Evolutionary conservation across 2,797 vertebrate genomes (phyloP), one percentile per base, ranked within the genome.

Genomic region (Pristis pectinata): DNA sequence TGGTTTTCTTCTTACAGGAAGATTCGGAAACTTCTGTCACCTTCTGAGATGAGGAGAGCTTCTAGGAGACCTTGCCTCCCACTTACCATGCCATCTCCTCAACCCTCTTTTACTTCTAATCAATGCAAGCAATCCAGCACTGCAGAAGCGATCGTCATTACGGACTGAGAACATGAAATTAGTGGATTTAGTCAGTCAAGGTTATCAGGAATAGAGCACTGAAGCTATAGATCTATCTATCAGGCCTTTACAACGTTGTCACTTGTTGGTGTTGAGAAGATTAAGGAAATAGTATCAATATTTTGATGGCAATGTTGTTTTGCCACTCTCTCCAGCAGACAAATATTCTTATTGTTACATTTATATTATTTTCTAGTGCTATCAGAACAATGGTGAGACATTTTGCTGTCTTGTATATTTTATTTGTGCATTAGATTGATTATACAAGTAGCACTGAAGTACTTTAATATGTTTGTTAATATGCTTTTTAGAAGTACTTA

Each of bases 1-100:
- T 74, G 92, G n/a, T 94, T 94, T 95, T 95, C 94, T 95, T 80
- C 94, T 76, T 96, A 24, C 96, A 98, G 98, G 98, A 98, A 97
- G 97, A 97, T 98, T 96, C 97, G 98, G 95, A 98, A 98, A 96
- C 96, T 98, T 97, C 98, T 98, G 96, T 98, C 98, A 70, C 97
- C 97, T 95, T 98, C 97, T 92, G 98, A 98, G 96, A 97, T 98
- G 97, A 98, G 98, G 97, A 98, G 97, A 96, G 98, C 98, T 95
- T 98, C 98, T 96, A 97, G 98, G 96, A 97, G 98, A 96, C 98
- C 98, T 74, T 98, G 98, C 94, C 98, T 98, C 96, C 96, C 96
- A 0, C 95, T 97, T 95, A 64, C 95, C 95, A 94, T 94, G 95
- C 44, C 67, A 94, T 9, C 41, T 37, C 92, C 1, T 74, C 92